Conservation (phyloP, 2,113 vertebrate species). For the Shinisaurus crocodilurus region DNA sequence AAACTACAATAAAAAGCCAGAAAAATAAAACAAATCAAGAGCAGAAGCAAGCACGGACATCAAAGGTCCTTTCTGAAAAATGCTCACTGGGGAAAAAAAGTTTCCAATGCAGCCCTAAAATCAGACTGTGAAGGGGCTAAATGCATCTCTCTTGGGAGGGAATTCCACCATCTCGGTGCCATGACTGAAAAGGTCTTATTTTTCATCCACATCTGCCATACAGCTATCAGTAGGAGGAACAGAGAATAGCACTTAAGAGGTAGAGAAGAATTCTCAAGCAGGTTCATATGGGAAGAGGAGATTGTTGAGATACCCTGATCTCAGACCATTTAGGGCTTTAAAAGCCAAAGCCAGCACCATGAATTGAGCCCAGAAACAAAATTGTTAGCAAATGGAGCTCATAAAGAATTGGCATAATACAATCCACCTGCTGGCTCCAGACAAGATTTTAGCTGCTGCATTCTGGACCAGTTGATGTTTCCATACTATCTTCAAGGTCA, state of each 20-base stretch:
- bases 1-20: background rate
- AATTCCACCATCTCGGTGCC: background rate
- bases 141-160: background rate
- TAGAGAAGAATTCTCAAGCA: background rate
- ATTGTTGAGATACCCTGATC: background rate
- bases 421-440: background rate
- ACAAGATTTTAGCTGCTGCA: background rate
- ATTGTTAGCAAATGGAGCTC: background rate
- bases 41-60: background rate
- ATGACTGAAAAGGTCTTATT: background rate
- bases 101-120: background rate
- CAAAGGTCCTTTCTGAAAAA: background rate
- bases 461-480: background rate
- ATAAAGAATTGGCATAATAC: background rate
- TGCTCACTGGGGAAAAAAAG: background rate
- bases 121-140: background rate
- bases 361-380: background rate
- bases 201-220: background rate
- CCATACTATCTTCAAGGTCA: background rate
- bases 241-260: background rate
- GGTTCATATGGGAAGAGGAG: background rate
- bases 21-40: background rate
- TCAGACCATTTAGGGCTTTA: background rate
- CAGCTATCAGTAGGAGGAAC: background rate
- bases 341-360: background rate